Evolutionary conservation across 2,888 invertebrate genomes (phyloP).

Genomic region (Syrphus vitripennis): DNA sequence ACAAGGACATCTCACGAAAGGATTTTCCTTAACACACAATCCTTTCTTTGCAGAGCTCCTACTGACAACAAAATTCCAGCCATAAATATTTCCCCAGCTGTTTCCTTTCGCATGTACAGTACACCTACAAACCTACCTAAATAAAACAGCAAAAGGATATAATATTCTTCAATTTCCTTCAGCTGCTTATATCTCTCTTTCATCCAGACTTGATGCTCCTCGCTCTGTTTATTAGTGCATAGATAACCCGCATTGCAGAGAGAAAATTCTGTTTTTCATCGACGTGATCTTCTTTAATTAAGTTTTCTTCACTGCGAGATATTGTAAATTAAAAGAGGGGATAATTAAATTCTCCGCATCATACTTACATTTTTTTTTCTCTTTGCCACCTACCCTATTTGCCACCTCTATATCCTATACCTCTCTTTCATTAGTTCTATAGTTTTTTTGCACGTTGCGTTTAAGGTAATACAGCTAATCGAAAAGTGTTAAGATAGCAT

Average conservation of each 20-base stretch:
- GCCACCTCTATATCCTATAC: not conserved
- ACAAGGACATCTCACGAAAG: no score
- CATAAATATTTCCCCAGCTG: not conserved
- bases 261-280: slow-evolving; percentile 9
- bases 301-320: slow-evolving; percentile 22
- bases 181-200: not conserved
- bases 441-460: not conserved
- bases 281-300: slow-evolving; percentile 40
- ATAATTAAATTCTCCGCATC: slow-evolving; percentile 48
- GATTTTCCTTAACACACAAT: no score
- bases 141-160: not conserved
- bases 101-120: no score
- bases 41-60: no score
- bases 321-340: slow-evolving; percentile 49
- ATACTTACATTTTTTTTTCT: no score
- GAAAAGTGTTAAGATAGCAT: not conserved
- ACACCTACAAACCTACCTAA: not conserved
- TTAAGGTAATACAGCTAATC: not conserved
- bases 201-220: not conserved
- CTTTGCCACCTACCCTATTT: not conserved
- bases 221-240: not conserved
- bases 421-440: not conserved
- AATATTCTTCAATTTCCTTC: not conserved
- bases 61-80: not conserved
- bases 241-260: not conserved